Evolutionary conservation across 2,888 invertebrate genomes (phyloP).

Genomic region (Caenorhabditis imperialis): DNA sequence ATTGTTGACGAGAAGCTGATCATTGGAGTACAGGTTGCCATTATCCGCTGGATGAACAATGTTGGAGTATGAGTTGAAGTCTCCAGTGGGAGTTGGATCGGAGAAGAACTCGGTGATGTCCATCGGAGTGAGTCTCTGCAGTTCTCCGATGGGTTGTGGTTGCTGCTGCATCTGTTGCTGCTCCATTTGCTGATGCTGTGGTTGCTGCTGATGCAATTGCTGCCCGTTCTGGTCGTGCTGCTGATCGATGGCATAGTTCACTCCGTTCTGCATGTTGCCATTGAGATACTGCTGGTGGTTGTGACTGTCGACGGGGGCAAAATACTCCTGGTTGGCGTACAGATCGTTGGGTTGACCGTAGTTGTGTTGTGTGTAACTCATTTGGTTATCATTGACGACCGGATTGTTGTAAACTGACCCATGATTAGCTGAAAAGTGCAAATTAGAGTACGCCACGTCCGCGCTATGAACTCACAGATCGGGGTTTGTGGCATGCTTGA

Average conservation of each 20-base stretch:
- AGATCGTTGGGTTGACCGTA: neutral
- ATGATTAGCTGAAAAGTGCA: slow-evolving; percentile 29
- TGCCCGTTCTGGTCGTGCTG: neutral
- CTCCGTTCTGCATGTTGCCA: no score
- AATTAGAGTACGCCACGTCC: no score
- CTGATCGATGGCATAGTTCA: neutral
- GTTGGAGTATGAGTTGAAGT: no score
- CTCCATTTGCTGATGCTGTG: neutral
- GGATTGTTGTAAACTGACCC: slow-evolving; percentile 14
- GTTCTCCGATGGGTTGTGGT: no score
- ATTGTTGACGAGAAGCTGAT: no score
- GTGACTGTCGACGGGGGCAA: neutral
- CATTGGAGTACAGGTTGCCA: no score
- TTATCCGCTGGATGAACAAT: no score
- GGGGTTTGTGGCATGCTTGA: slow-evolving; percentile 25
- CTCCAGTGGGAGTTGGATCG: no score
- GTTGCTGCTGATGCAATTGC: neutral
- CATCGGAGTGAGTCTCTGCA: no score
- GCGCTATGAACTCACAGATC: slow-evolving; percentile 39
- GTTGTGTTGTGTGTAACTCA: slow-evolving; percentile 2
- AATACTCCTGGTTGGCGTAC: neutral
- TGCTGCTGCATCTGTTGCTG: neutral
- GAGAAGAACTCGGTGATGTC: no score
- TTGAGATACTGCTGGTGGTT: no score
- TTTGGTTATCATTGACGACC: slow-evolving; percentile 9